Evolutionary conservation across 1,140 invertebrate species (phyloP), one percentile per base, ranked within the genome.

Genomic region (Anadara kagoshimensis): DNA sequence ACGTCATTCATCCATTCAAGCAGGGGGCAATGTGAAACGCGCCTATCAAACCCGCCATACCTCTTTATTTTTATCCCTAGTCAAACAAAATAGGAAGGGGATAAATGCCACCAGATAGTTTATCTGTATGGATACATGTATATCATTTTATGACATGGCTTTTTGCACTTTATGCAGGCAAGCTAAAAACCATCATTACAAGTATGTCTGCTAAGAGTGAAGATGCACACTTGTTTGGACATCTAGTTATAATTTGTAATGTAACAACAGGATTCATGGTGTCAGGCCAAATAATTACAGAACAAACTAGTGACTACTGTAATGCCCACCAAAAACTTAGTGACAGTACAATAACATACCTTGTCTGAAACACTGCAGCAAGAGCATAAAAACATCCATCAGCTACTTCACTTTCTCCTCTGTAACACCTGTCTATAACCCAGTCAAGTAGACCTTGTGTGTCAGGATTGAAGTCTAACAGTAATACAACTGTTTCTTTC

Each of bases 401-500:
- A 10, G 97, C 96, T 24, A 99, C 96, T 73, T 94, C 92, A 11
- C 94, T 93, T 7, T 93, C 89, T 5, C 96, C 97, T 0, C 96
- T 99, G 86, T 98, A 99, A 89, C 98, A 99, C 61, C 96, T 93
- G 90, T 98, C 96, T 24, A 99, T 97, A 0, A 97, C 94, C 97
- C 97, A 99, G 89, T 99, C 98, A 8, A 99, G 90, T 18, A 99
- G 90, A 4, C 95, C 92, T 0, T 96, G 95, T 66, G 95, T 94
- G 87, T 99, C 97, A 1, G 97, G 94, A 91, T 99, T 99, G 78
- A 96, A 97, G 90, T 99, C 97, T 57, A 99, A 89, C 29, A 99
- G 89, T 43, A 98, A 89, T 1, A 98, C 95, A 11, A 99, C 94
- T 0, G 97, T 98, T 90, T 99, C 96, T 56, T 97, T 93, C 0